Evolutionary conservation across 1,140 invertebrate genomes (phyloP), one percentile per base, ranked within the genome.

Genomic region (Nilaparvata lugens): DNA sequence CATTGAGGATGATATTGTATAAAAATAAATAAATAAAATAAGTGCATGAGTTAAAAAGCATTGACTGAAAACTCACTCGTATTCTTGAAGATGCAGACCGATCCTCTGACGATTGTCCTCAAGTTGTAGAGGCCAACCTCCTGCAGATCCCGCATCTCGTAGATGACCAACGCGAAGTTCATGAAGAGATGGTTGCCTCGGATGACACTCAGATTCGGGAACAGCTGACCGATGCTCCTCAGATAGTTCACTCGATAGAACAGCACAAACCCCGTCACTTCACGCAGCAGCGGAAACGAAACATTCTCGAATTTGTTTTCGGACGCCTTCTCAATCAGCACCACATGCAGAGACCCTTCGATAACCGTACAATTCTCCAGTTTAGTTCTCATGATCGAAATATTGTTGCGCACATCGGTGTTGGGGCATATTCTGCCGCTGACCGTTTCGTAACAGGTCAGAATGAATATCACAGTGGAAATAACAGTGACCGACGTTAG

Each of bases 121-220:
- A 98, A 75, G 23, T 85, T 88, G 21, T 78, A 73, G 0, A 98
- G 81, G 4, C 92, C 94, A 67, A 98, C 80, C 64, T 91, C 86
- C 68, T 85, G 75, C 11, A 81, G 74, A 67, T 83, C 71, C 55
- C 76, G 78, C 78, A 86, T 84, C 68, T 87, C 87, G 73, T 84
- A 91, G 14, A 92, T 79, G 59, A 95, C 81, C 11, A 98, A 75
- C 6, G 93, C 89, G 71, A 89, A 95, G 72, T 93, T 87, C 68
- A 84, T 82, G 66, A 95, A 85, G 3, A 95, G 76, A 28, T 80
- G 78, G 63, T 88, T 81, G 18, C 96, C 96, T 11, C 94, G 81
- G 62, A 98, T 97, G 24, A 98, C 85, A 11, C 86, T 75, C 69
- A 99, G 77, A 75, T 98, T 98, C 4, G 96, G 96, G 73, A 99